These are phyloP conservation scores for Maconellicoccus hirsutus DNA, from an alignment of 1,140 invertebrate genomes.

Conservation along the genomic window DNA sequence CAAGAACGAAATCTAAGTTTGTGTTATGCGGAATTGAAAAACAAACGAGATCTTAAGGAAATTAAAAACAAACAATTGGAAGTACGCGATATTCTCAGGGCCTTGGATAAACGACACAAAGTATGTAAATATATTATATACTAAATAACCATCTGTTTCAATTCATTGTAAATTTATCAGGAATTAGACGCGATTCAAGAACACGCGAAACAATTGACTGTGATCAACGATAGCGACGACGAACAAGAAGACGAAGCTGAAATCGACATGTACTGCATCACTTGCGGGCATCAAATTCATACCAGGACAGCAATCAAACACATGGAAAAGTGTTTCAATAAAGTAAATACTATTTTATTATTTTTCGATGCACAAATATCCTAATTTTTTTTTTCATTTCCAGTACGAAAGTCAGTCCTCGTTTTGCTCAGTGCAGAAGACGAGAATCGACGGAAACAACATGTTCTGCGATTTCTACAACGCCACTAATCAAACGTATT, in stretches of 20 bases:
- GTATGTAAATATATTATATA: conserved; percentile 27
- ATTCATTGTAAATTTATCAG: conserved; percentile 27
- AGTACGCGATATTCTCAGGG: conserved; percentile 59
- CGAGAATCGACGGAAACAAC: conserved; percentile 82
- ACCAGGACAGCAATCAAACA: conserved; percentile 79
- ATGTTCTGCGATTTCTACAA: conserved; percentile 99
- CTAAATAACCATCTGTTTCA: neutral
- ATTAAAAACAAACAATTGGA: conserved; percentile 67
- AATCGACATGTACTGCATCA: conserved; percentile 87
- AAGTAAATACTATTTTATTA: conserved; percentile 41
- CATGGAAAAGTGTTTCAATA: conserved; percentile 92
- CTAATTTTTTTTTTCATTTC: conserved; percentile 31
- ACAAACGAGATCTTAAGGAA: conserved; percentile 66
- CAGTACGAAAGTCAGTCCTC: conserved; percentile 92
- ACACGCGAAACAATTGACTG: conserved; percentile 47
- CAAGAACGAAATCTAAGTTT: conserved; percentile 89
- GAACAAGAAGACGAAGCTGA: conserved; percentile 55
- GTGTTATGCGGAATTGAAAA: conserved; percentile 75
- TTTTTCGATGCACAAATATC: neutral
- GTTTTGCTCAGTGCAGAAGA: conserved; percentile 88
- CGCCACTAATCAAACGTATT: conserved; percentile 79
- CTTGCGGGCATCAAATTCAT: conserved; percentile 88
- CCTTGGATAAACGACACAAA: conserved; percentile 60
- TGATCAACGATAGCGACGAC: conserved; percentile 47
- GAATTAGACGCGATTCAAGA: conserved; percentile 75